These are phyloP conservation scores for Palythoa grandiflora DNA, from an alignment of 92 coral and sea anemone genomes.

Conservation along the genomic window DNA sequence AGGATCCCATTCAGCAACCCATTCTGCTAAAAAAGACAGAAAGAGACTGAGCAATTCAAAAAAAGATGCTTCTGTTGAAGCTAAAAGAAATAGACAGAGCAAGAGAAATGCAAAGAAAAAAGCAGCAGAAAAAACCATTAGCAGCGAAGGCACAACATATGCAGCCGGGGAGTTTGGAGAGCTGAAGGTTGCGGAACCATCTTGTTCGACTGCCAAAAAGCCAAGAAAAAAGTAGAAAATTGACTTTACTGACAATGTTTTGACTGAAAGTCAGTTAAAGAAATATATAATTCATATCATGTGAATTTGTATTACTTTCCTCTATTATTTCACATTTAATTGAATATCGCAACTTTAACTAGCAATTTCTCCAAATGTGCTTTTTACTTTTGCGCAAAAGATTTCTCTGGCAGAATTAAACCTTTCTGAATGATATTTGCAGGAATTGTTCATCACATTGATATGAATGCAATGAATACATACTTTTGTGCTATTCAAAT, in stretches of 20 bases:
- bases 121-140: background rate
- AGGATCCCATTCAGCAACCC: background rate
- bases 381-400: slow-evolving; percentile 6
- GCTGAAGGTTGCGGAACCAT: slow-evolving; percentile 4
- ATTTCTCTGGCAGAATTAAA: slow-evolving; percentile 2
- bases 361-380: background rate
- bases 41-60: background rate
- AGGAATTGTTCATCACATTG: background rate
- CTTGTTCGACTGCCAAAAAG: background rate
- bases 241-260: background rate
- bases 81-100: background rate
- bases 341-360: background rate
- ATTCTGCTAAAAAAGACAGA: slow-evolving; percentile 4
- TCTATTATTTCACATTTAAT: background rate
- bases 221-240: background rate
- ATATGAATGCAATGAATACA: slow-evolving; percentile 9
- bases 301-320: background rate
- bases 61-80: slow-evolving; percentile 1
- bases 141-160: background rate
- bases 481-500: background rate
- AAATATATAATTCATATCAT: background rate
- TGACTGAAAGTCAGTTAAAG: background rate
- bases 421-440: slow-evolving; percentile 6
- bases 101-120: background rate
- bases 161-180: background rate